Percentiles rank a stretch among this genome's conserved stretches.
Conservation (phyloP, 2,797 vertebrate genomes). For the Nannoperca australis region DNA sequence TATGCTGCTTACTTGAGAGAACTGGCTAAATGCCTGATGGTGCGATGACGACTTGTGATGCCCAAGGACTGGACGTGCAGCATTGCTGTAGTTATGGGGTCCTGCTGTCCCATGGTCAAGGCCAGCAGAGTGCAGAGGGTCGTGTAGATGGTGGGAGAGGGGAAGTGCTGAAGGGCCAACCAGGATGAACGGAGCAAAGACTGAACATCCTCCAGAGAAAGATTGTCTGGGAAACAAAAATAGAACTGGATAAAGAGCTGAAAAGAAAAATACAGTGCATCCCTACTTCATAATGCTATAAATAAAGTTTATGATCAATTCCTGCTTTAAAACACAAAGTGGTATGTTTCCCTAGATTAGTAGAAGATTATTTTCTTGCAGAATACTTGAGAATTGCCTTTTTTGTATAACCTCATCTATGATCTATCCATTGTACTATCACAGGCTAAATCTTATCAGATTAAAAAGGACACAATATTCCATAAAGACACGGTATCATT, state of each 20-base stretch:
- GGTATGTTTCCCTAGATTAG: too few species aligned
- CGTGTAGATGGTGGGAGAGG: constrained; percentile 85
- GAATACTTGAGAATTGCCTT: not conserved
- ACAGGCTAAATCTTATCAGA: not conserved
- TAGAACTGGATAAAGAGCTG: not conserved
- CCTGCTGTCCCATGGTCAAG: constrained; percentile 83
- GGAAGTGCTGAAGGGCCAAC: constrained; percentile 88
- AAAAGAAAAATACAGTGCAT: not conserved
- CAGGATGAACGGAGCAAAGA: constrained; percentile 85
- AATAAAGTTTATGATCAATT: not conserved
- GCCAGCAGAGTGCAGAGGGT: constrained; percentile 88
- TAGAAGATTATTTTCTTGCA: not conserved
- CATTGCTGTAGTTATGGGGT: constrained; percentile 87
- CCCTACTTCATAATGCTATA: not conserved
- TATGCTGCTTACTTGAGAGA: constrained; percentile 85
- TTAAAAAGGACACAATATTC: not conserved
- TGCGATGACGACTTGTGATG: constrained; percentile 89
- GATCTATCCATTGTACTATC: too few species aligned
- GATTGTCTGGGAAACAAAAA: constrained; percentile 68
- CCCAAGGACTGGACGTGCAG: constrained; percentile 89
- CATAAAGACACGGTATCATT: not conserved
- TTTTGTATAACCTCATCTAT: not conserved
- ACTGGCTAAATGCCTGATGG: constrained; percentile 85
- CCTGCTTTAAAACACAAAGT: not conserved
- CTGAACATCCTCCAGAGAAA: constrained; percentile 82